These are phyloP conservation scores for Saguinus midas DNA, from an alignment of 2,113 vertebrate species.

Conservation along the genomic window DNA sequence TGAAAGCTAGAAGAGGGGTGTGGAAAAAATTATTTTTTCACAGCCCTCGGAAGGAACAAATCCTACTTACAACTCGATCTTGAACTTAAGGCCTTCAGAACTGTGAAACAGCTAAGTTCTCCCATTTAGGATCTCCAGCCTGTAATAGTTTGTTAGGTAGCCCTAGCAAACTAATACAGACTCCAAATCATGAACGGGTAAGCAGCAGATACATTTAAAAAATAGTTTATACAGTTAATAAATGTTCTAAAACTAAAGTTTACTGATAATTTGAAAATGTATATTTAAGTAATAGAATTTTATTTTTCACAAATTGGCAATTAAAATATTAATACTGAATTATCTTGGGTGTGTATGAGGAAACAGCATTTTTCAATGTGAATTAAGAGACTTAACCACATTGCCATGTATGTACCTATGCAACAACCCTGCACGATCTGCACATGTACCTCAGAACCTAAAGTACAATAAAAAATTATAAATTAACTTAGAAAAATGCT, in stretches of 20 bases:
- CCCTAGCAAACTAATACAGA: neutral
- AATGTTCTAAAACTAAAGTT: constrained; percentile 1
- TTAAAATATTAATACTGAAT: constrained; percentile 52
- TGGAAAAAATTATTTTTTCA: neutral
- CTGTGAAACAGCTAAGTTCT: neutral
- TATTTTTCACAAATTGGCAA: constrained; percentile 25
- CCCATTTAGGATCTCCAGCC: neutral
- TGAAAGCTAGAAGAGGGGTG: neutral
- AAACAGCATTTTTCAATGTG: neutral
- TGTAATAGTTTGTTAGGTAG: neutral
- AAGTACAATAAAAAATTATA: no score
- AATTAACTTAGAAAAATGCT: neutral
- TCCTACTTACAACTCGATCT: neutral
- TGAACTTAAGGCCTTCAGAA: neutral
- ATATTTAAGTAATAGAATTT: constrained; percentile 11
- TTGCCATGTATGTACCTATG: no score
- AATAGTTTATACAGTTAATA: neutral
- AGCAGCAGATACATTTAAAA: neutral
- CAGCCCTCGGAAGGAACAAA: neutral
- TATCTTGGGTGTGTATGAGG: neutral
- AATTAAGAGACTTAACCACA: neutral
- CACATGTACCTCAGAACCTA: no score
- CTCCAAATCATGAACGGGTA: neutral
- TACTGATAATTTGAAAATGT: neutral
- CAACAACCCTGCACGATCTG: no score